These are phyloP conservation scores for Erythrolamprus reginae DNA, from an alignment of 2,113 vertebrate genomes.

Conservation along the genomic window DNA sequence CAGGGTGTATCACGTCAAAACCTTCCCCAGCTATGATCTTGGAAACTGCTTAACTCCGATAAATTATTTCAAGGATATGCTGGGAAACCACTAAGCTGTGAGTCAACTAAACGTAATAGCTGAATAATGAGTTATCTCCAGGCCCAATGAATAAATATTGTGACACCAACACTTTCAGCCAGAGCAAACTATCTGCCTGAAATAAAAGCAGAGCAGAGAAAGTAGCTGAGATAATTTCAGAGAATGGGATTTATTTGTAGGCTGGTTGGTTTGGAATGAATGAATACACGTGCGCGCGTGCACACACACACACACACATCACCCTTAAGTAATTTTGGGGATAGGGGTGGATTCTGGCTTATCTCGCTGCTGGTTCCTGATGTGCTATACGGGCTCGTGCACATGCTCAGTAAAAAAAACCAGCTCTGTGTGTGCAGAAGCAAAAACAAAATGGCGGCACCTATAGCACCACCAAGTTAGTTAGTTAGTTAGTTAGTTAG, in stretches of 20 bases:
- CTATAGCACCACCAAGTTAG: no score
- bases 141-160: neutral
- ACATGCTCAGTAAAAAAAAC: no score
- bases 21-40: neutral
- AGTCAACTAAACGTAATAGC: neutral
- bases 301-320: neutral
- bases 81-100: neutral
- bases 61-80: neutral
- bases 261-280: neutral
- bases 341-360: neutral
- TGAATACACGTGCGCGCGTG: no score
- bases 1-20: neutral
- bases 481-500: no score
- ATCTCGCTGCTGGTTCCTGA: no score
- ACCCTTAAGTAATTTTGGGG: no score
- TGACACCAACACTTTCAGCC: neutral
- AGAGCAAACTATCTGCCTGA: neutral
- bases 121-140: neutral
- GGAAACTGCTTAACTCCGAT: neutral
- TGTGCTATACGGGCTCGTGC: no score
- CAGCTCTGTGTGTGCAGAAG: no score
- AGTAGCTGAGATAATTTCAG: neutral
- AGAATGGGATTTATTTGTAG: neutral
- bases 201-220: neutral
- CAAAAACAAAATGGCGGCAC: no score